These are phyloP conservation scores for Melanotaenia nigrans DNA, from an alignment of 2,797 vertebrate genomes.

Conservation along the genomic window DNA sequence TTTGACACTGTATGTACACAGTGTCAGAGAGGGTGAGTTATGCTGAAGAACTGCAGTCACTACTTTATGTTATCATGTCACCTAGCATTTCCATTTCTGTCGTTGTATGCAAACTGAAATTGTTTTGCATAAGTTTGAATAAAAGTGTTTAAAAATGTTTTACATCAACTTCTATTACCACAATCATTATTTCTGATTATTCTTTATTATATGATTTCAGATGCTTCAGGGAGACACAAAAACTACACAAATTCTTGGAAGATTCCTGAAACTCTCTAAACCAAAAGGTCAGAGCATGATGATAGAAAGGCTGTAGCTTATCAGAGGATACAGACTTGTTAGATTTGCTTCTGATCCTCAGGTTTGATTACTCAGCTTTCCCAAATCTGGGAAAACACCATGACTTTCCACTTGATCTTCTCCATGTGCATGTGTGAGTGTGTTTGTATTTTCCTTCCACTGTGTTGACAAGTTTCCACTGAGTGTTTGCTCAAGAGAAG, in stretches of 20 bases:
- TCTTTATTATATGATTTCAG: background rate
- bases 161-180: background rate
- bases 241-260: background rate
- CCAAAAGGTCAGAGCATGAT: constrained; percentile 19
- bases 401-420: constrained; percentile 58
- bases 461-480: constrained; percentile 65
- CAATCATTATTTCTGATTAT: background rate
- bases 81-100: background rate
- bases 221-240: background rate
- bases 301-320: constrained; percentile 51
- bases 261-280: constrained; percentile 18
- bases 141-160: background rate
- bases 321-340: constrained; percentile 72
- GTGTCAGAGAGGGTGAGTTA: no score
- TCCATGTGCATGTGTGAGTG: constrained; percentile 35
- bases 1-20: background rate
- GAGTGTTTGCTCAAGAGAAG: constrained; percentile 58
- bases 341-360: constrained; percentile 43
- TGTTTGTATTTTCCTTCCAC: constrained; percentile 67
- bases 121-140: background rate
- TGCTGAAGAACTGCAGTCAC: no score
- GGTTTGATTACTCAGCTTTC: constrained; percentile 61
- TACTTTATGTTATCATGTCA: background rate
- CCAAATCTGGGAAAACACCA: constrained; percentile 47
- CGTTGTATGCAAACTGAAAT: background rate